Percentiles rank a stretch among this genome's conserved stretches.
Conservation (phyloP, 2,888 invertebrate genomes). For the Pammene aurita region DNA sequence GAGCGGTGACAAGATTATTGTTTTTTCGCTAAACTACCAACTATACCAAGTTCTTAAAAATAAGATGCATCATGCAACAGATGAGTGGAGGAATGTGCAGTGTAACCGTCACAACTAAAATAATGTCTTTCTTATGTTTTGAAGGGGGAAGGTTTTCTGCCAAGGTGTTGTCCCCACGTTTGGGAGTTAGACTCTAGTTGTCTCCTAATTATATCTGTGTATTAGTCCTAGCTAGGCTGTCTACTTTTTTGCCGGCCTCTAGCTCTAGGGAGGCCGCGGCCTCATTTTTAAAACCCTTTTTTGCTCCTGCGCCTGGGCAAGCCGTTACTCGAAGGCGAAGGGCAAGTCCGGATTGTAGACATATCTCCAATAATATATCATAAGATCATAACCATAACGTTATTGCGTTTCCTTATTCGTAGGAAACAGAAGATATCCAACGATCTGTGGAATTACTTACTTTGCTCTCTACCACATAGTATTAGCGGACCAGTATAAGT, state of each 20-base stretch:
- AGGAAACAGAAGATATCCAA: constrained; percentile 46
- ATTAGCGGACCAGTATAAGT: neutral
- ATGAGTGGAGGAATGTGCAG: too few species aligned
- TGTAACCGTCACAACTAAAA: too few species aligned
- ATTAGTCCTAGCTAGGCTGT: neutral
- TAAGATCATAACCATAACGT: constrained; percentile 28
- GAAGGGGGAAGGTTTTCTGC: too few species aligned
- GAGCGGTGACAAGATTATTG: too few species aligned
- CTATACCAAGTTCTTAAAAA: too few species aligned
- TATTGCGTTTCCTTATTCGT: constrained; percentile 42
- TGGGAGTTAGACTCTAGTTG: too few species aligned
- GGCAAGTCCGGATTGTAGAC: constrained; percentile 39
- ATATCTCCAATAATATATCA: constrained; percentile 38
- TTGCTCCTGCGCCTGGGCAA: constrained; percentile 14
- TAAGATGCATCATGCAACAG: too few species aligned
- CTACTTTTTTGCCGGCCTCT: neutral
- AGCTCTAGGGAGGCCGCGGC: constrained; percentile 21
- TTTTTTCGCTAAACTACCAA: too few species aligned
- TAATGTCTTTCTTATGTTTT: too few species aligned
- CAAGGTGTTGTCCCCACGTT: too few species aligned
- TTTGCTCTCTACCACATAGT: neutral
- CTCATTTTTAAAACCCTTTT: constrained; percentile 36
- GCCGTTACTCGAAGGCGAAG: constrained; percentile 38
- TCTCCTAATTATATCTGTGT: too few species aligned
- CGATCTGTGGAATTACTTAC: constrained; percentile 46